Base-by-base conservation (phyloP, 92 coral and sea anemone genomes). In the Epizoanthus illoricatus region DNA sequence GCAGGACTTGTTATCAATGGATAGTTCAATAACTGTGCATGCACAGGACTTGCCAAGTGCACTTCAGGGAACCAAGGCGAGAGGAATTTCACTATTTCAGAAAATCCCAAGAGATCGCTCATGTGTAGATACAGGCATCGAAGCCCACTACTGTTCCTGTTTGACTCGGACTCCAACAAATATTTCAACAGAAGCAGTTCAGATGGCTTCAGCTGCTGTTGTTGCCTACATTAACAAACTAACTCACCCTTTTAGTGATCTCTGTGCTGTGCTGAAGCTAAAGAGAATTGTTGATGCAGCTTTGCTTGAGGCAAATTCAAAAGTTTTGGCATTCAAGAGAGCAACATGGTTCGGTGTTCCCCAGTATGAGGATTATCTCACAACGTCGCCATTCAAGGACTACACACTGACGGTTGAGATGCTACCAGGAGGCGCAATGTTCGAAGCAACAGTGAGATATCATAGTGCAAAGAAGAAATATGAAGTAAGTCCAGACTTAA, bases 371-470 rank as follows among this genome's bases (percentile, higher is more conserved):
- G 80, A 74, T 21, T 23, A 65, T 5, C 65, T 55, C 65, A 56
- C 66, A 4, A 63, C 18, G 12, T 74, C 80, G 12, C 80, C 80
- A 16, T 74, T 74, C 59, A 74, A 55, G 45, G 80, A 74, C 54
- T 74, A 74, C 54, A 57, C 66, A 13, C n/a, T 74, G 11, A 74
- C 80, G 2, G 54, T 74, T 17, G 65, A 74, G 65, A 74, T 66
- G 6, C 33, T 12, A 15, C 80, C 80, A 15, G 80, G 80, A 6
- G 80, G 59, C 3, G 80, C 65, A n/a, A 33, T 74, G 54, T 74
- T 74, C 28, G 80, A 74, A 74, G 80, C 66, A 74, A 74, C 80
- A 23, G 80, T 74, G 4, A 57, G 80, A 43, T 56, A 28, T 74
- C 65, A 52, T 28, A 43, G 40, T 55, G 16, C 23, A 74, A 55